These are phyloP conservation scores for Labroides dimidiatus DNA, from an alignment of 2,797 vertebrate species.

Conservation along the genomic window DNA sequence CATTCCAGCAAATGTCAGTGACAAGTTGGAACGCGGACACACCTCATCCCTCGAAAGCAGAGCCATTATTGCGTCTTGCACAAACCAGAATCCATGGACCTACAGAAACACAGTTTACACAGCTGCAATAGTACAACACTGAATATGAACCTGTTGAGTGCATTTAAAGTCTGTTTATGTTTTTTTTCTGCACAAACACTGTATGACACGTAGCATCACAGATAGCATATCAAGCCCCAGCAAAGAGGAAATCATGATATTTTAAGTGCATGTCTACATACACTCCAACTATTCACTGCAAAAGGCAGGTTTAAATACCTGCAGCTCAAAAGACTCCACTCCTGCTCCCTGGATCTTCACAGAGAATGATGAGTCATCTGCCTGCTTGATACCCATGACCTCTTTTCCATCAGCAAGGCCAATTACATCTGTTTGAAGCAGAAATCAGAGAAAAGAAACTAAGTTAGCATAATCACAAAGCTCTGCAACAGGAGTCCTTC, in stretches of 20 bases:
- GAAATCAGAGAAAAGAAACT: conserved; percentile 19
- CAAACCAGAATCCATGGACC: conserved; percentile 84
- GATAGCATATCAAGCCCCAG: too few species aligned
- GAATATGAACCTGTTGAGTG: too few species aligned
- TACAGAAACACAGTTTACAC: conserved; percentile 47
- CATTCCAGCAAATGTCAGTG: conserved; percentile 74
- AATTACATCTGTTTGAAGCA: conserved; percentile 58
- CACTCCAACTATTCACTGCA: neutral
- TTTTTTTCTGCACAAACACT: too few species aligned
- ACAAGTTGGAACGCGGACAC: conserved; percentile 80
- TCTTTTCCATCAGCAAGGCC: conserved; percentile 42
- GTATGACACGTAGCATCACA: neutral
- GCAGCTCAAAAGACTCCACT: conserved; percentile 85
- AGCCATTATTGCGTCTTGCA: conserved; percentile 82
- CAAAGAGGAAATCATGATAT: too few species aligned
- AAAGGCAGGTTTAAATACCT: conserved; percentile 68
- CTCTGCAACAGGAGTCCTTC: neutral
- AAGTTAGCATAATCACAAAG: conserved; percentile 26
- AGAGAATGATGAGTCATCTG: conserved; percentile 76
- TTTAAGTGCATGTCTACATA: neutral
- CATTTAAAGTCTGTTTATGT: neutral
- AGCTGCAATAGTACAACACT: too few species aligned
- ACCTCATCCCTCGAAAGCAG: conserved; percentile 81
- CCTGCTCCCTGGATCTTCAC: conserved; percentile 88
- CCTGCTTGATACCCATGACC: conserved; percentile 43